Base-by-base conservation (phyloP, 1,140 invertebrate genomes). In the Asobara japonica region DNA sequence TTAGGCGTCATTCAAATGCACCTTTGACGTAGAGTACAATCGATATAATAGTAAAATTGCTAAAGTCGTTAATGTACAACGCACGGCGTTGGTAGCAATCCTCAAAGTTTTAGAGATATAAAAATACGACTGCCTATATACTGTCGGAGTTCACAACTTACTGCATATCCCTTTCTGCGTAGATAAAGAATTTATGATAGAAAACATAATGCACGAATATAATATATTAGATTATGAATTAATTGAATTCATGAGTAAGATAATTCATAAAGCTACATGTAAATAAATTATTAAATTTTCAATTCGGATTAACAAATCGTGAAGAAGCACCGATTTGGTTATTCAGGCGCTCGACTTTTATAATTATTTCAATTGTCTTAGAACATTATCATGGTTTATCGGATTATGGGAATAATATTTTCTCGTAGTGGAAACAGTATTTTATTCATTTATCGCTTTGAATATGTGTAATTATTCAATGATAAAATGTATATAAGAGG, bases 11-110 rank as follows among this genome's bases (percentile, higher is more conserved):
- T 77, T 77, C 30, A 70, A 71, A 78, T 78, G 80, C 81, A 83
- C 80, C 81, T 80, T 78, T 82, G 80, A 84, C 80, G 77, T 84
- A 82, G 79, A 81, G 83, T 83, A 85, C 83, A 84, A 85, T 84
- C 79, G 81, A 82, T 68, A 51, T 68, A 56, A 56, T 56, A 56
- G 51, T 22, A 56, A 56, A 62, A 16, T 29, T 29, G 16, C 30
- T 27, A 20, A 27, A 45, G 18, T 29, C 16, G 20, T 67, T 38
- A 22, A 22, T 41, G n/a, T 3, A 20, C 36, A 67, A 48, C 27
- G 36, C 36, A 27, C 20, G 27, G 38, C 41, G 38, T 45, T 45
- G 41, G 18, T 45, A 45, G 36, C 65, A 67, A 45, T 45, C 25
- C 65, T 65, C 30, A 67, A 45, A 66, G 25, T 29, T 27, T 18